Base-by-base conservation (phyloP, 1,140 invertebrate genomes). In the Sesamia nonagrioides region DNA sequence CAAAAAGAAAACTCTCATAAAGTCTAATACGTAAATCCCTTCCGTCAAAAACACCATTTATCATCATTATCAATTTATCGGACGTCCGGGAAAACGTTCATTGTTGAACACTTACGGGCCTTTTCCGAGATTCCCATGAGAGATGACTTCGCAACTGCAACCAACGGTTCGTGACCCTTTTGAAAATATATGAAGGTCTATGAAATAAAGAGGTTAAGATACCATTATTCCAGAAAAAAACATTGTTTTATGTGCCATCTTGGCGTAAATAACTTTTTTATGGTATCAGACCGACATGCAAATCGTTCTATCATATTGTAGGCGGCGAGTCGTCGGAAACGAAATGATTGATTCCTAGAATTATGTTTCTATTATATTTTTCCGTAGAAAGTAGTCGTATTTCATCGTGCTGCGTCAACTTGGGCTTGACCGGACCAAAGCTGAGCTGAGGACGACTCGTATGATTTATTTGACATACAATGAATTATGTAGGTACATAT, bases 381-480 rank as follows among this genome's bases (percentile, higher is more conserved):
- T 71, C 35, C 4, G 15, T 9, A 18, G 17, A 58, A 6, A 27
- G 48, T 17, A 56, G 40, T 45, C 18, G 17, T 58, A 73, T 73
- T 40, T 73, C 52, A 42, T 42, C 4, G 35, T 42, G 11, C 52
- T 73, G 33, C 6, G 17, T 52, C 71, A 56, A 72, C 15, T 71
- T 72, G n/a, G 18, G 45, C 15, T n/a, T 61, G 56, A 33, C 18
- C 56, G 63, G 56, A 52, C 8, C 8, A 63, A 6, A 63, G 52
- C 73, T 75, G 35, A 63, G 35, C 37, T 18, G 37, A 35, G 52
- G 52, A 42, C 11, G 54, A 17, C 18, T 42, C 17, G n/a, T 21
- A 50, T 61, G 73, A 75, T 75, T 75, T 75, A 75, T 75, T 13
- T 48, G 56, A 63, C 71, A 45, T 58, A 18, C 6, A 3, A 27